Conservation (phyloP, 1,140 invertebrate species). For the Platorchestia sp. region DNA sequence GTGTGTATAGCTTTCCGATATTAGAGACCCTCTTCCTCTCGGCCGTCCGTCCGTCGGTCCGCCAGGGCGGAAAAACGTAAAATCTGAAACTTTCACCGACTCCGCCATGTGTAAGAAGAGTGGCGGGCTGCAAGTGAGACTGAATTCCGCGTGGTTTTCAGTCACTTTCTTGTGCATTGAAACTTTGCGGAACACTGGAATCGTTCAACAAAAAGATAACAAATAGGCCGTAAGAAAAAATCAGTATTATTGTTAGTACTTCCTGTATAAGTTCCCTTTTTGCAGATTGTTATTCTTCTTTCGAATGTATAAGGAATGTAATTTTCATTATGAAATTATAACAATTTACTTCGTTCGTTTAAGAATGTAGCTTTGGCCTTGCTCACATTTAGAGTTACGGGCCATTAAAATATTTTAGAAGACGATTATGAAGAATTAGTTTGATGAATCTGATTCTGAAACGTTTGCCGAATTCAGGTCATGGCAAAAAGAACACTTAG, state of each 20-base stretch:
- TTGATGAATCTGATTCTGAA: too few species aligned
- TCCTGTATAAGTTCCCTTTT: background rate
- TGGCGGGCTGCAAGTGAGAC: too few species aligned
- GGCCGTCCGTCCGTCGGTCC: background rate
- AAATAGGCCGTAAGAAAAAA: background rate
- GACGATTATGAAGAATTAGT: too few species aligned
- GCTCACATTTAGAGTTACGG: too few species aligned
- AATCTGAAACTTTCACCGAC: background rate
- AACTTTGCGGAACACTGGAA: background rate
- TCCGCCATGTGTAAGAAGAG: background rate
- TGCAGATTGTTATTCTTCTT: background rate
- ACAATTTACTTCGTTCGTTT: too few species aligned
- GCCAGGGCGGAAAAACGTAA: background rate
- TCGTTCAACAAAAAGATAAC: background rate
- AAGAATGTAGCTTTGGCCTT: too few species aligned
- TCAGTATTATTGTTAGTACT: background rate
- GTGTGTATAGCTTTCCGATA: slow-evolving; percentile 42
- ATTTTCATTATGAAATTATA: background rate
- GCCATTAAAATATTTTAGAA: too few species aligned
- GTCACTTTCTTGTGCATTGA: background rate
- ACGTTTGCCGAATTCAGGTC: too few species aligned
- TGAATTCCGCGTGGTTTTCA: background rate
- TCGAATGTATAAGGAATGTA: background rate
- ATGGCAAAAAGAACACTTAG: too few species aligned
- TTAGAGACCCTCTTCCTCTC: slow-evolving; percentile 14